These are phyloP conservation scores for Mimachlamys varia DNA, from an alignment of 2,888 invertebrate species.

Conservation along the genomic window DNA sequence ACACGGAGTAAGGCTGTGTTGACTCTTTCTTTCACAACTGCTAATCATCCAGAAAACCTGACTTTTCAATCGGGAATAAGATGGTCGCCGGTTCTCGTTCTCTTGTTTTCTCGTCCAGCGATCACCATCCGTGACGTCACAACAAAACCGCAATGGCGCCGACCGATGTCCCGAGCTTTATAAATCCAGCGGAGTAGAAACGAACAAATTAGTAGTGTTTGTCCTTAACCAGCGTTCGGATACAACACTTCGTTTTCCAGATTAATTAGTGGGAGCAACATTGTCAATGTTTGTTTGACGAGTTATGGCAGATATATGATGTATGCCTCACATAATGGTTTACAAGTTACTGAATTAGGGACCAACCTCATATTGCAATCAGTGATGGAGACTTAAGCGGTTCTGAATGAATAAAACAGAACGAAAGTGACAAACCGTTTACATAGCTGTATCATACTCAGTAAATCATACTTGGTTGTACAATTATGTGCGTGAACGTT, in stretches of 20 bases:
- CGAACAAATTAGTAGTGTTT: slow-evolving; percentile 23
- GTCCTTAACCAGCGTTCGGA: neutral
- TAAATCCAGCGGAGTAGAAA: slow-evolving; percentile 13
- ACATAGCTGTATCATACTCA: too few relatives aligned
- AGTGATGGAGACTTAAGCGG: too few relatives aligned
- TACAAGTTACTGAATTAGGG: neutral
- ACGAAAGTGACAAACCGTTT: too few relatives aligned
- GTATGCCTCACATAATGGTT: neutral
- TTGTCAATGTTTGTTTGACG: neutral
- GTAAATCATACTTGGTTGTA: neutral
- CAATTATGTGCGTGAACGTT: neutral
- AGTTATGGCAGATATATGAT: neutral
- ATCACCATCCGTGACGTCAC: slow-evolving; percentile 7
- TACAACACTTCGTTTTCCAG: neutral
- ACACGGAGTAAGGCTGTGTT: neutral
- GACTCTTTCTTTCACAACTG: neutral
- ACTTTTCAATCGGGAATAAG: slow-evolving; percentile 9
- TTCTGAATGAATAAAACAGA: too few relatives aligned
- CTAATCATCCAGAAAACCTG: slow-evolving; percentile 22
- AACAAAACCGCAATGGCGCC: slow-evolving; percentile 25
- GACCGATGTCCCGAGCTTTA: neutral
- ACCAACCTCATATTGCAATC: too few relatives aligned
- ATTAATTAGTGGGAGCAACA: neutral
- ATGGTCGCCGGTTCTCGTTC: neutral
- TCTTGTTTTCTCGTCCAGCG: neutral